Conservation (phyloP, 2,797 vertebrate species). For the Gastrophryne carolinensis region DNA sequence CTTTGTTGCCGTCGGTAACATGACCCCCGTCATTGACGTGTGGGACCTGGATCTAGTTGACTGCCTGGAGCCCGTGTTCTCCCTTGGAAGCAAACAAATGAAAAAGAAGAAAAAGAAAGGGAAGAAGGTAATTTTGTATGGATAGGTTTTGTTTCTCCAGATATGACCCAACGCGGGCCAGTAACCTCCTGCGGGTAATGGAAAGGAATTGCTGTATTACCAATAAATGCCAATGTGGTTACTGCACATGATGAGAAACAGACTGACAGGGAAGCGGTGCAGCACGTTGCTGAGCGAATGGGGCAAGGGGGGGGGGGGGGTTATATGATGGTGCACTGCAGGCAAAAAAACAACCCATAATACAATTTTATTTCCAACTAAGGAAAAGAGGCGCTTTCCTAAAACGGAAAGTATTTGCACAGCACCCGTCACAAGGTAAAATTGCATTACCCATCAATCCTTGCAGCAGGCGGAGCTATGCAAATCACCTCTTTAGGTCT, state of each 20-base stretch:
- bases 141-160: not conserved
- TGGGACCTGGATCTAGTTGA: constrained; percentile 98
- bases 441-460: no score
- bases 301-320: not conserved
- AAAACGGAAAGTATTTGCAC: no score
- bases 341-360: no score
- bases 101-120: constrained; percentile 88
- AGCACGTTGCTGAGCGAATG: not conserved
- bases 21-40: constrained; percentile 94
- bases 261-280: constrained; percentile 15
- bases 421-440: no score
- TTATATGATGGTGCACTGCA: not conserved
- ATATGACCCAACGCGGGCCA: not conserved
- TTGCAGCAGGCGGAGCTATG: no score
- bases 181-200: constrained; percentile 17
- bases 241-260: constrained; percentile 24
- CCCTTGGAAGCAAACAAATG: constrained; percentile 82
- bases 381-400: no score
- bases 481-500: no score
- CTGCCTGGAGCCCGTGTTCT: constrained; percentile 90
- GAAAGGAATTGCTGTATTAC: not conserved
- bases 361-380: no score
- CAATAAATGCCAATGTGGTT: constrained; percentile 34
- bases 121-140: constrained; percentile 77
- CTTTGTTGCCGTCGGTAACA: constrained; percentile 91